These are phyloP conservation scores for Pseudobourletiella spinata DNA, from an alignment of 1,140 invertebrate genomes.

Conservation along the genomic window DNA sequence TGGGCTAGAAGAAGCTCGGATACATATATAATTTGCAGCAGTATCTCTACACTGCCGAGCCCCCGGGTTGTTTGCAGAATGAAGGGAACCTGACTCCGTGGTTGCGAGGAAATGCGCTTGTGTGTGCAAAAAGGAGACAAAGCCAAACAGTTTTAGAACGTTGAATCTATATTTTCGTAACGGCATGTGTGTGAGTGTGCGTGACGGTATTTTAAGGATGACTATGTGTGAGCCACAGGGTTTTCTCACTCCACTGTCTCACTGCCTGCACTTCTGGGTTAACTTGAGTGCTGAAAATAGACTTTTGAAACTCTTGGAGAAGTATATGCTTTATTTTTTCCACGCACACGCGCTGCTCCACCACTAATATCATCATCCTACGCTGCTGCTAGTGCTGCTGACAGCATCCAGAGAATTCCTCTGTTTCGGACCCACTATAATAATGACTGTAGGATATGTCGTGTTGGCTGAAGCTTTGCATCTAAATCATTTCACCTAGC, in stretches of 20 bases:
- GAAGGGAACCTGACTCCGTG: not conserved
- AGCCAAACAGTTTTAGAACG: conserved; percentile 2
- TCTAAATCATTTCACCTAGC: too few species aligned
- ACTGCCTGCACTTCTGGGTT: conserved; percentile 7
- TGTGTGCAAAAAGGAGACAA: not conserved
- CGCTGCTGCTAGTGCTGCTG: not conserved
- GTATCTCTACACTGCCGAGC: too few species aligned
- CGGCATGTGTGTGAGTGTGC: not conserved
- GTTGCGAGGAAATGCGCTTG: not conserved
- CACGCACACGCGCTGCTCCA: not conserved
- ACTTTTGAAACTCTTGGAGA: not conserved
- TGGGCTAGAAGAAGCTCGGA: not conserved
- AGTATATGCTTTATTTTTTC: not conserved
- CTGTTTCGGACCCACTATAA: not conserved
- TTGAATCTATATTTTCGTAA: not conserved
- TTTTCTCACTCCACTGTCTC: not conserved
- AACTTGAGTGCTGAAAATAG: not conserved
- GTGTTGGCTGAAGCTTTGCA: too few species aligned
- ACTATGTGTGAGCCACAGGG: too few species aligned
- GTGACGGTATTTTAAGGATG: not conserved
- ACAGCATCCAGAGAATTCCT: not conserved
- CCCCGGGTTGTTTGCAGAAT: not conserved
- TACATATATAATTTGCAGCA: too few species aligned
- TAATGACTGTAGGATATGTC: not conserved
- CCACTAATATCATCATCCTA: not conserved